phyloP scores from a whole-genome alignment of 2,113 vertebrate species.

The Sterna hirundo region DNA sequence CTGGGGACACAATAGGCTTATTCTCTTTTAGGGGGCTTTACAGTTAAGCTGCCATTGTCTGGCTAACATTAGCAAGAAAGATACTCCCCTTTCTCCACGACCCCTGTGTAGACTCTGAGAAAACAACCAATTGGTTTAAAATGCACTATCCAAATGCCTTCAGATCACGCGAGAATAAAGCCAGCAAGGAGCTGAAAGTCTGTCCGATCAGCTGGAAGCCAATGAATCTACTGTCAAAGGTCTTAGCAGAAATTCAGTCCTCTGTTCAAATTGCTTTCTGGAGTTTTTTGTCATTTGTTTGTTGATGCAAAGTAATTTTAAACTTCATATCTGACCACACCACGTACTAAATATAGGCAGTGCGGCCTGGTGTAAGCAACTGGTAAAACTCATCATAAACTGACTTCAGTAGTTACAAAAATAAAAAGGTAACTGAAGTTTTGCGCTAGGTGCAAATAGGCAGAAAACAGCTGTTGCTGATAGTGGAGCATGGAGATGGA shows the following conservation, averaged over 20 bases:
- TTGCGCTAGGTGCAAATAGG: background rate
- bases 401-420: background rate
- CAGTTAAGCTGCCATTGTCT: conserved; percentile 58
- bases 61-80: conserved; percentile 59
- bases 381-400: background rate
- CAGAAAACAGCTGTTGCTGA: background rate
- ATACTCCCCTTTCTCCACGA: conserved; percentile 37
- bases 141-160: conserved; percentile 37
- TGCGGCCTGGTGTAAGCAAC: background rate
- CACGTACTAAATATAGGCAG: background rate
- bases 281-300: background rate
- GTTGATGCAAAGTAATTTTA: background rate
- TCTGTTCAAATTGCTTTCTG: conserved; percentile 1
- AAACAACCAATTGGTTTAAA: conserved; percentile 61
- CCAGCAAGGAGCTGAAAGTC: conserved; percentile 26
- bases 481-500: background rate
- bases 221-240: conserved; percentile 15
- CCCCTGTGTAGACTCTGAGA: conserved; percentile 45
- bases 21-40: conserved; percentile 66
- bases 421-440: background rate
- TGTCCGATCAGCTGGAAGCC: conserved; percentile 36
- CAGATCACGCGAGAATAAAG: conserved; percentile 26
- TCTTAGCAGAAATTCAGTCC: conserved; percentile 50
- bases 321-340: background rate
- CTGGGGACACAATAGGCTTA: conserved; percentile 61